Percentiles rank a stretch among this genome's conserved stretches.
Conservation (phyloP, 2,888 invertebrate genomes). For the Amphipyra tragopoginis region DNA sequence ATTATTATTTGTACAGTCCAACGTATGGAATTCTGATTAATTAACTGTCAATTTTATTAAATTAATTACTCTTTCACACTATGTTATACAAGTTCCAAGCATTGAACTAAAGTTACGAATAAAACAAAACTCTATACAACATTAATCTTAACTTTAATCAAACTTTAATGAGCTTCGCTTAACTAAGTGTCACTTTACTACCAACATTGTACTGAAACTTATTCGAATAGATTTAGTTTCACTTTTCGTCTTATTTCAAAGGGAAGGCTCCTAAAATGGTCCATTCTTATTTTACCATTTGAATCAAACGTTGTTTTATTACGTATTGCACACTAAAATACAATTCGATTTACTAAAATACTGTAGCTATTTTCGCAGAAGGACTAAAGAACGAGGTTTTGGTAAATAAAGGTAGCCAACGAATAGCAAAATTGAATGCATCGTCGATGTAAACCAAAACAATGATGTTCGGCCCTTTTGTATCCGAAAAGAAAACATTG, state of each 20-base stretch:
- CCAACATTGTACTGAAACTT: constrained; percentile 1
- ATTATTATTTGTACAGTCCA: constrained; percentile 1
- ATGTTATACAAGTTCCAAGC: constrained; percentile 21
- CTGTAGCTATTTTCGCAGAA: too few relatives aligned
- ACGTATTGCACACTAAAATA: too few relatives aligned
- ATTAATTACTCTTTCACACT: constrained; percentile 30
- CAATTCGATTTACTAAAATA: too few relatives aligned
- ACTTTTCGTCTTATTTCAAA: constrained; percentile 12
- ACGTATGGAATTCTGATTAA: constrained; percentile 37
- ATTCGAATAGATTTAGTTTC: constrained; percentile 3
- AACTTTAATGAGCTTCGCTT: constrained; percentile 32
- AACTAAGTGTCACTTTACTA: constrained; percentile 27
- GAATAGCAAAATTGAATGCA: constrained; percentile 1
- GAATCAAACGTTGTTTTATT: too few relatives aligned
- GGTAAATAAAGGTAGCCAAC: too few relatives aligned
- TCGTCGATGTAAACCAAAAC: constrained; percentile 6
- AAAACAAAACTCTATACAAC: constrained; percentile 32
- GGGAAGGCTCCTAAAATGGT: neutral
- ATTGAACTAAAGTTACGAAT: constrained; percentile 27
- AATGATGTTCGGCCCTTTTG: constrained; percentile 9
- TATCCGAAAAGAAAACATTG: neutral
- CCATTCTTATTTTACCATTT: neutral
- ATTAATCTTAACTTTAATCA: constrained; percentile 41
- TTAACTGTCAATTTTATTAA: constrained; percentile 35
- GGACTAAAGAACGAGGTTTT: too few relatives aligned